Conservation (phyloP, 2,888 invertebrate genomes). For the Ceraclea dissimilis region DNA sequence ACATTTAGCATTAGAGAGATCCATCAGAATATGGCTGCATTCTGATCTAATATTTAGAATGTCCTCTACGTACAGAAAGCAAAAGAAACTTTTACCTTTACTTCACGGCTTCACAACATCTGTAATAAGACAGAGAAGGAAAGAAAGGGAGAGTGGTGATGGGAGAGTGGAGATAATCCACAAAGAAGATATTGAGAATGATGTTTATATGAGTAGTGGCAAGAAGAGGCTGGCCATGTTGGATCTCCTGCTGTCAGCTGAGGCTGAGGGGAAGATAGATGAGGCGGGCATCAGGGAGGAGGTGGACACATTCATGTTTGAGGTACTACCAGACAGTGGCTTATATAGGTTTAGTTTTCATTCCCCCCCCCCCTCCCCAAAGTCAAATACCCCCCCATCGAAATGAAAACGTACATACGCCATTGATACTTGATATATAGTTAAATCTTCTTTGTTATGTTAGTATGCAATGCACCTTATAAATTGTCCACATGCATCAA, state of each 20-base stretch:
- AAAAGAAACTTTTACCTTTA: slow-evolving; percentile 33
- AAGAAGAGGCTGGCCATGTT: slow-evolving; percentile 54
- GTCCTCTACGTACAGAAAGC: slow-evolving; percentile 41
- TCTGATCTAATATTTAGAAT: slow-evolving; percentile 45
- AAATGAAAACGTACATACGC: no score
- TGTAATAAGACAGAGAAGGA: slow-evolving; percentile 12
- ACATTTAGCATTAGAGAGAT: slow-evolving; percentile 33
- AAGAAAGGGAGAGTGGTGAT: background rate
- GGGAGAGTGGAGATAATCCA: background rate
- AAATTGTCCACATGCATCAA: no score
- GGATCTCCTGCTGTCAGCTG: slow-evolving; percentile 53
- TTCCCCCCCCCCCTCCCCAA: no score
- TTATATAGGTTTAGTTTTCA: no score
- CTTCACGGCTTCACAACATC: slow-evolving; percentile 13
- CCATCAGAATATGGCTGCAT: slow-evolving; percentile 51
- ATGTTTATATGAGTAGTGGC: background rate
- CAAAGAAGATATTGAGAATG: slow-evolving; percentile 3
- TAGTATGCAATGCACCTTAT: no score
- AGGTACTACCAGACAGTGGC: no score
- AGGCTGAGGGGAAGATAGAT: slow-evolving; percentile 48
- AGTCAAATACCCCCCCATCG: no score
- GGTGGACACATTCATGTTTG: slow-evolving; percentile 67
- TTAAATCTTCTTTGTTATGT: no score
- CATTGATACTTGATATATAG: no score
- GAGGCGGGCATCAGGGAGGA: slow-evolving; percentile 57